These are phyloP conservation scores for Mico argentatus DNA, from an alignment of 2,797 vertebrate species.

Conservation along the genomic window DNA sequence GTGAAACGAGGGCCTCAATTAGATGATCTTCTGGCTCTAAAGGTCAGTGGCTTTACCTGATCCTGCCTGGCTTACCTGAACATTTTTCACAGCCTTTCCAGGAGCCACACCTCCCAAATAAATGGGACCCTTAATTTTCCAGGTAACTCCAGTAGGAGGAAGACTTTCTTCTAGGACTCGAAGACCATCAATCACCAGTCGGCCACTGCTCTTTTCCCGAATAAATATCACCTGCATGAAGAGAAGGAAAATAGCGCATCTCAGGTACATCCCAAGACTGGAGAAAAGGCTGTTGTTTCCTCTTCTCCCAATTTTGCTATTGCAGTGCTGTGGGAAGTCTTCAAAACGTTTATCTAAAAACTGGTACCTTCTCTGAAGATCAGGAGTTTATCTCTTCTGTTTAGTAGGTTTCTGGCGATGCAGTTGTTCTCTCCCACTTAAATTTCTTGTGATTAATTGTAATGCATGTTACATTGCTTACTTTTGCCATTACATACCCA, in stretches of 20 bases:
- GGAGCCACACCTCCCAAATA: slow-evolving; percentile 94
- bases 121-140: slow-evolving; percentile 89
- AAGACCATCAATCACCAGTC: slow-evolving; percentile 92
- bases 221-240: slow-evolving; percentile 90
- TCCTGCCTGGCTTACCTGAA: slow-evolving; percentile 88
- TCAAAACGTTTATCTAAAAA: background rate
- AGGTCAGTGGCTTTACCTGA: background rate
- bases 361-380: background rate
- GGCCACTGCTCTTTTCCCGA: slow-evolving; percentile 88
- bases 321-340: background rate
- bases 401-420: background rate
- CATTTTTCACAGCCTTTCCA: slow-evolving; percentile 90
- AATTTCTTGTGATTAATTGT: background rate
- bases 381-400: background rate
- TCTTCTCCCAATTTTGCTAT: background rate
- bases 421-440: background rate
- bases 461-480: background rate
- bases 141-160: slow-evolving; percentile 75
- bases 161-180: slow-evolving; percentile 88
- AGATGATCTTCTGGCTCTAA: background rate
- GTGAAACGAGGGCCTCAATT: background rate
- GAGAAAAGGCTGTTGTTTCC: background rate
- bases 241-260: background rate
- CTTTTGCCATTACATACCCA: background rate
- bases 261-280: background rate